phyloP scores from a whole-genome alignment of 2,113 vertebrate genomes.

The Hypanus sabinus region DNA sequence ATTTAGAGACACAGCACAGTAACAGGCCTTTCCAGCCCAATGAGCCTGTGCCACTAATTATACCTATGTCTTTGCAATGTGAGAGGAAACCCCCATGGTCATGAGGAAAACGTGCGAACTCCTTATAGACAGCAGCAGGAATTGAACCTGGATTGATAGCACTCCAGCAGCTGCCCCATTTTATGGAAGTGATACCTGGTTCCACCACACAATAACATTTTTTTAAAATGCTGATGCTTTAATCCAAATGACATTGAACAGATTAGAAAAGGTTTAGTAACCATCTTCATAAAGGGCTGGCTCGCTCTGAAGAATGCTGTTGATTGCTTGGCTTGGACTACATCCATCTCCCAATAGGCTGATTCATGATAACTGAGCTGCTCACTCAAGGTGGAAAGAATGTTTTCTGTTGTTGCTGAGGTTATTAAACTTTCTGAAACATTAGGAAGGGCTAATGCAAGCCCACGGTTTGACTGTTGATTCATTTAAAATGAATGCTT shows the following conservation, averaged over 20 bases:
- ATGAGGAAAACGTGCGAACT: too few species aligned
- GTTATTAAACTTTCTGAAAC: background rate
- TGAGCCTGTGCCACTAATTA: too few species aligned
- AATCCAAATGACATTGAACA: background rate
- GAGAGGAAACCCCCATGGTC: too few species aligned
- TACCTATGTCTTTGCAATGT: too few species aligned
- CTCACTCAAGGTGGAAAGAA: background rate
- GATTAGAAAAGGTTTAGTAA: background rate
- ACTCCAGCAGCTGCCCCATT: too few species aligned
- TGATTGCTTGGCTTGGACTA: background rate
- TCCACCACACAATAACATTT: background rate
- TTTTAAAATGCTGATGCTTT: background rate
- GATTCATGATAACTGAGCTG: background rate
- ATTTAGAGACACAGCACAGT: too few species aligned
- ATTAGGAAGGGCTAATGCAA: background rate
- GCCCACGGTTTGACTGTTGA: background rate
- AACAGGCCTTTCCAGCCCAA: too few species aligned
- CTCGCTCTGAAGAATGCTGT: background rate
- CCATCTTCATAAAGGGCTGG: background rate
- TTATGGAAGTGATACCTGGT: background rate
- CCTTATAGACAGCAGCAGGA: too few species aligned
- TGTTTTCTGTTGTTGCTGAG: background rate
- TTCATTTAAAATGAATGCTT: background rate
- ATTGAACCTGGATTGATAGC: too few species aligned
- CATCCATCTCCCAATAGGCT: background rate